Evolutionary conservation across 2,113 vertebrate species (phyloP).

Genomic region (Gambusia holbrooki): DNA sequence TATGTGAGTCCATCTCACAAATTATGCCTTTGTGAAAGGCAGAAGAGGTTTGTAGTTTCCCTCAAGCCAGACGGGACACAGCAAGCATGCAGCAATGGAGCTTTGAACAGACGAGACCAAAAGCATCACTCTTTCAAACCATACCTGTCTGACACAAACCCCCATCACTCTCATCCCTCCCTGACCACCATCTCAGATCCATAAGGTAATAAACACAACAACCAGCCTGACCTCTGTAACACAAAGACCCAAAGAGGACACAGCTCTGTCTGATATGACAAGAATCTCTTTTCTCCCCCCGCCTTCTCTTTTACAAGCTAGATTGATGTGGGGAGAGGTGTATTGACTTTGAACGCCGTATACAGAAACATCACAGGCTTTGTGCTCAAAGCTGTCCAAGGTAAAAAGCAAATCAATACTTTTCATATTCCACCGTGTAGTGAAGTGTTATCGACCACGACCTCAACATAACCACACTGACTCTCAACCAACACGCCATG

Average conservation of each 20-base stretch:
- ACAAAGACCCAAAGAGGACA: constrained; percentile 43
- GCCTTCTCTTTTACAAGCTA: constrained; percentile 53
- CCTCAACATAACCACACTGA: constrained; percentile 46
- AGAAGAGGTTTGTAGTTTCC: neutral
- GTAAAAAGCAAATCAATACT: constrained; percentile 78
- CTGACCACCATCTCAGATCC: constrained; percentile 38
- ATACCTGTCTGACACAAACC: constrained; percentile 47
- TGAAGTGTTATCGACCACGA: constrained; percentile 77
- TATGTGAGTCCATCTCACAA: no score
- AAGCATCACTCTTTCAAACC: constrained; percentile 30
- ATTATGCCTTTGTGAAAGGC: neutral
- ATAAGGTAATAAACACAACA: constrained; percentile 53
- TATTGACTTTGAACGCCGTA: constrained; percentile 74
- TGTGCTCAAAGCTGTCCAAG: constrained; percentile 70
- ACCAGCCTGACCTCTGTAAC: constrained; percentile 53
- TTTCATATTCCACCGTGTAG: constrained; percentile 76
- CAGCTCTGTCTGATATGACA: constrained; percentile 58
- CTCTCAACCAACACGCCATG: constrained; percentile 49
- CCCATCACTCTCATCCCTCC: constrained; percentile 25
- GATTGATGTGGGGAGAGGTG: constrained; percentile 65
- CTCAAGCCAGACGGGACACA: neutral
- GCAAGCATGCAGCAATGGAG: no score
- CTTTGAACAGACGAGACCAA: no score
- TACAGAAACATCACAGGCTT: constrained; percentile 75
- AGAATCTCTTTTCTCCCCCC: constrained; percentile 61